Evolutionary conservation across 2,797 vertebrate species (phyloP).

Genomic region (Meda fulgida): DNA sequence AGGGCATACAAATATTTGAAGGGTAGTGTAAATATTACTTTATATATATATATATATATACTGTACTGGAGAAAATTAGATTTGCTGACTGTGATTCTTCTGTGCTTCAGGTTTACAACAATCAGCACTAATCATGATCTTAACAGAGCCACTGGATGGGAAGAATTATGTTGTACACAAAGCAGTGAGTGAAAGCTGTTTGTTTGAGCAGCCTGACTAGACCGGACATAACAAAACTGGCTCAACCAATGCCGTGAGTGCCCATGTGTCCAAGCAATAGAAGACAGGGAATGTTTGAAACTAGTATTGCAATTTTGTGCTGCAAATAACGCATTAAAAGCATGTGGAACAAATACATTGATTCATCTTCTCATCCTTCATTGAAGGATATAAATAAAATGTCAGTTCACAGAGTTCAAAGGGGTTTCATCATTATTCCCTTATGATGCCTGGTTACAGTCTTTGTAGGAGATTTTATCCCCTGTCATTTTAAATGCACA

Average conservation of each 20-base stretch:
- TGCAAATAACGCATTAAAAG: not conserved
- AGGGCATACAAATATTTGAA: not conserved
- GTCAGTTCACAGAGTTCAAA: not conserved
- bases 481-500: not conserved
- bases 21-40: not conserved
- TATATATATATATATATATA: not conserved
- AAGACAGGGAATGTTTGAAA: not conserved
- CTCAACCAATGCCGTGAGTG: not conserved
- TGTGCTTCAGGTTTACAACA: conserved; percentile 11
- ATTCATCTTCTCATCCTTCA: not conserved
- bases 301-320: not conserved
- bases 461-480: not conserved
- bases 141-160: not conserved
- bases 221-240: not conserved
- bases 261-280: not conserved
- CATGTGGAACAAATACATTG: not conserved
- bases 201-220: not conserved
- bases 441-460: not conserved
- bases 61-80: not conserved
- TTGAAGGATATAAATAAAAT: not conserved
- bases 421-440: conserved; percentile 15
- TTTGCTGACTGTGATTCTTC: not conserved
- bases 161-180: not conserved
- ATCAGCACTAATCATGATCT: not conserved
- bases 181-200: not conserved